Evolutionary conservation across 2,888 invertebrate species (phyloP).

Genomic region (Pseudolycoriella hygida): DNA sequence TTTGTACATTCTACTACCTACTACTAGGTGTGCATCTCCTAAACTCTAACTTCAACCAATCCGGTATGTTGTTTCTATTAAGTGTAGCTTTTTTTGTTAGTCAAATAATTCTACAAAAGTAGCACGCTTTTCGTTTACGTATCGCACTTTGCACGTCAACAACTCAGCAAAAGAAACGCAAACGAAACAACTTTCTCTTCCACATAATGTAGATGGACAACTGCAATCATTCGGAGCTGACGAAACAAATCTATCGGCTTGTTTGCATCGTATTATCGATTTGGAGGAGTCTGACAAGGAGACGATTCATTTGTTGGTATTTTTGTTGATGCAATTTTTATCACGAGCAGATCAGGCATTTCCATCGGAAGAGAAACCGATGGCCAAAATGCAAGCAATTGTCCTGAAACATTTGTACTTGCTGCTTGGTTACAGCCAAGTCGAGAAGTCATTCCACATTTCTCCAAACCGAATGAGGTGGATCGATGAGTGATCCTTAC

Average conservation of each 20-base stretch:
- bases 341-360: constrained; percentile 66
- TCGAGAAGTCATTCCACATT: constrained; percentile 81
- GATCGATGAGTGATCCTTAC: too few species aligned
- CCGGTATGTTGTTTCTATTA: constrained; percentile 5
- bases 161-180: too few species aligned
- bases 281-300: constrained; percentile 89
- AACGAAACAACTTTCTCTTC: too few species aligned
- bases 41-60: background rate
- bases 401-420: constrained; percentile 84
- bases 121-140: background rate
- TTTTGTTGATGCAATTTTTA: constrained; percentile 93
- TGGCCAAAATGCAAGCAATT: constrained; percentile 63
- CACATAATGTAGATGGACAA: constrained; percentile 72
- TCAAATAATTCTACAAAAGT: too few species aligned
- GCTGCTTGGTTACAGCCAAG: constrained; percentile 80
- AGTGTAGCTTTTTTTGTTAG: constrained; percentile 3
- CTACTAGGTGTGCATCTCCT: background rate
- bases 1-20: background rate
- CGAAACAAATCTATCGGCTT: constrained; percentile 56
- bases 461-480: constrained; percentile 71
- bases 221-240: constrained; percentile 75
- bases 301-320: constrained; percentile 84
- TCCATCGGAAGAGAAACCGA: constrained; percentile 70
- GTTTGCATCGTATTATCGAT: constrained; percentile 78
- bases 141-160: background rate